Percentiles rank a stretch among this genome's conserved stretches.
These are phyloP conservation scores for Platygyra sinensis DNA, from an alignment of 64 coral and sea anemone genomes.

Conservation along the genomic window DNA sequence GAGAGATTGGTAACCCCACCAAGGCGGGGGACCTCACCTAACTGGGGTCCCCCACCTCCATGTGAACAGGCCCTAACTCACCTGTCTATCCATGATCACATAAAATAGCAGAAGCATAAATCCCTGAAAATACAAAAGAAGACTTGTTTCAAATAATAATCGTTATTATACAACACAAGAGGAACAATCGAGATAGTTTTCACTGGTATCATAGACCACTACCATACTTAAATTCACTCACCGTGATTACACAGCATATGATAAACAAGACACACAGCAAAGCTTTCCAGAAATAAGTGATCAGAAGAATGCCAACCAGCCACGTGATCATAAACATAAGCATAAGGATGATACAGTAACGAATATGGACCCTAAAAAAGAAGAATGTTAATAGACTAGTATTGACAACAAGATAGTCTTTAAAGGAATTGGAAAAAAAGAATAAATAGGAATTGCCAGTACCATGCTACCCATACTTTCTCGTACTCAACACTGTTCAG, in stretches of 20 bases:
- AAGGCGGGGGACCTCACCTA: too few relatives aligned
- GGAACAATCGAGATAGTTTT: not conserved
- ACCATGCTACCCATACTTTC: not conserved
- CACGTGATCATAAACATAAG: conserved; percentile 75
- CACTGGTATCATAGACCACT: not conserved
- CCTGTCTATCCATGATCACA: conserved; percentile 81
- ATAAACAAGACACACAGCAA: conserved; percentile 79
- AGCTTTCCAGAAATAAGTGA: conserved; percentile 39
- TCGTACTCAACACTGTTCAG: too few relatives aligned
- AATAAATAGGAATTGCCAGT: not conserved
- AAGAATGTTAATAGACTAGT: not conserved
- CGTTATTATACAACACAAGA: not conserved
- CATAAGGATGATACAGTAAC: conserved; percentile 73
- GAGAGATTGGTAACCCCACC: too few relatives aligned
- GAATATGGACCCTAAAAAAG: conserved; percentile 69
- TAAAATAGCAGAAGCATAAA: conserved; percentile 86
- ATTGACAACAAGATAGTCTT: not conserved
- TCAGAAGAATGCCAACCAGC: conserved; percentile 69
- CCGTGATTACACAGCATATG: conserved; percentile 75
- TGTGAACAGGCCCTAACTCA: too few relatives aligned
- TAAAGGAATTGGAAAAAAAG: not conserved
- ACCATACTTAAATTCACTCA: conserved; percentile 15
- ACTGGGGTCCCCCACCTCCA: too few relatives aligned
- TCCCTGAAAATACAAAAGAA: conserved; percentile 60
- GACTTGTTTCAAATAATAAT: conserved; percentile 19